A percentile compares a stretch with the other conserved stretches of the same genome.
phyloP scores from a whole-genome alignment of 2,888 invertebrate species.

The Bombyx huttoni region DNA sequence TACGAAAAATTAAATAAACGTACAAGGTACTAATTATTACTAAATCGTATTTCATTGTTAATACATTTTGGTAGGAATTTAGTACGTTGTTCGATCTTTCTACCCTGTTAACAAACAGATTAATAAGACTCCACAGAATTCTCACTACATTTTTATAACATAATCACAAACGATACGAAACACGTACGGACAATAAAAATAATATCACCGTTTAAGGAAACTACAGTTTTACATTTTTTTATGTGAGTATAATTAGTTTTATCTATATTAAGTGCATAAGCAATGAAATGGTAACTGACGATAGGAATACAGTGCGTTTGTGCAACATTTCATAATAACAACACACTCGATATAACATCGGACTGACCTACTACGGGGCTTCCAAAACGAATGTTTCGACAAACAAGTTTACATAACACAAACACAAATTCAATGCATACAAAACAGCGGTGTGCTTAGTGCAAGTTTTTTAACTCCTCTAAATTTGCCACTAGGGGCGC shows the following conservation, averaged over 20 bases:
- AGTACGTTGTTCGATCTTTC: neutral
- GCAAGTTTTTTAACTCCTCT: too few species aligned
- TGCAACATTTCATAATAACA: constrained; percentile 20
- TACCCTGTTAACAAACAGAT: neutral
- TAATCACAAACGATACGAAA: neutral
- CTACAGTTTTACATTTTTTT: constrained; percentile 17
- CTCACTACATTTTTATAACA: neutral
- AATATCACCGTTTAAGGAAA: constrained; percentile 50
- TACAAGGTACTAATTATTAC: constrained; percentile 35
- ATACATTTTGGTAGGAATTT: neutral
- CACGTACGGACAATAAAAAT: constrained; percentile 24
- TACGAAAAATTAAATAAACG: too few species aligned
- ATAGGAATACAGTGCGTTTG: constrained; percentile 21
- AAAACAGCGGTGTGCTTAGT: too few species aligned
- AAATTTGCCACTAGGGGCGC: too few species aligned
- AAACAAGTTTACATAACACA: too few species aligned
- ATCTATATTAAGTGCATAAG: constrained; percentile 26
- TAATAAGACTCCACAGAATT: neutral
- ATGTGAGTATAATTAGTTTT: constrained; percentile 25
- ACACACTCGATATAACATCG: constrained; percentile 6
- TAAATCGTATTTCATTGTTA: constrained; percentile 8
- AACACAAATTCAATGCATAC: too few species aligned
- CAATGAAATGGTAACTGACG: constrained; percentile 52
- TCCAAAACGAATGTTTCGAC: neutral
- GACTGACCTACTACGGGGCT: constrained; percentile 9